Base-by-base conservation (phyloP, 2,888 invertebrate genomes). In the Luperina testacea region DNA sequence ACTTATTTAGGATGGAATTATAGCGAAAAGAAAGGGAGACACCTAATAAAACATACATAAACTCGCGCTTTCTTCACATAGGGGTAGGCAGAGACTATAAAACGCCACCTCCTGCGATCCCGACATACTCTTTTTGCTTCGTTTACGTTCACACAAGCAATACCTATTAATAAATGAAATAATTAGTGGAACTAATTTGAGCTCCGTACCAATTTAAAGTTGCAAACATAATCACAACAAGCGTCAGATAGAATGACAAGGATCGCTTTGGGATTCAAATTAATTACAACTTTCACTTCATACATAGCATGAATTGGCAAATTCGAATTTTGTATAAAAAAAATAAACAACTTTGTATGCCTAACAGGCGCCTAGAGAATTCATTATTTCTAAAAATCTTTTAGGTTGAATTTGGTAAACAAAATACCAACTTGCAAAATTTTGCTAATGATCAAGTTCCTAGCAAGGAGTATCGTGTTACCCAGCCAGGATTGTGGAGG, bases 281-380 rank as follows among this genome's bases (percentile, higher is more conserved):
- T 87, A 70, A 87, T 87, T 84, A 72, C 64, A 87, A 84, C 87
- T 84, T 78, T 79, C 48, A 79, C 74, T 79, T 78, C 57, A 63
- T 15, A 45, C 53, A 42, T 9, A 84, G 32, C 32, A 6, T 59
- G 45, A 17, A 51, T 61, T 71, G 65, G 53, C 45, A 63, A 81
- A 57, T 61, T 64, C 20, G 69, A 38, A 67, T 81, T 82, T 68
- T 63, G 24, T 82, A 71, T 64, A 63, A 72, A 53, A 72, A 53
- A 85, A 64, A 86, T 45, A 45, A 75, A 61, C 8, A 20, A 42
- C 8, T 24, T 48, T n/a, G n/a, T n/a, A 57, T 76, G n/a, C 15
- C 42, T 76, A 83, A 65, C 38, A 76, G n/a, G 48, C 20, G 27
- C n/a, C 15, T 45, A 13, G 59, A 53, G 59, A 68, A 20, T 59